A percentile compares a stretch with the other conserved stretches of the same genome.
phyloP scores from a whole-genome alignment of 2,113 vertebrate genomes.

The Catharus bicknelli region DNA sequence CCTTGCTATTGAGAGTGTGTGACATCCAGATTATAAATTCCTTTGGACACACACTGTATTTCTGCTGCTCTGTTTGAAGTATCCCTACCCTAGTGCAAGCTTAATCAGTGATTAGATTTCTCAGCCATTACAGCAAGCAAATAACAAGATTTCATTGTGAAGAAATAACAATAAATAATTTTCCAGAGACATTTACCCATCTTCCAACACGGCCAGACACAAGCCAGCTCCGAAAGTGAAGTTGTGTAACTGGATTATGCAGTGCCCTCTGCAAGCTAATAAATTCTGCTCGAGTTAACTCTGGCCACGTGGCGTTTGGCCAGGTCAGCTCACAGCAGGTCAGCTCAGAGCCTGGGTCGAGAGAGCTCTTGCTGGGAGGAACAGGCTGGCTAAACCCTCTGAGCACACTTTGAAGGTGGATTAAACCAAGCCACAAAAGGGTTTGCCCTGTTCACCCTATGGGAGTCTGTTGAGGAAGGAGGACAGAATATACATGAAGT shows the following conservation, averaged over 20 bases:
- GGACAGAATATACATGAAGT: background rate
- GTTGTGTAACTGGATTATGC: background rate
- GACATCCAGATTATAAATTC: background rate
- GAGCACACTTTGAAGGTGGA: background rate
- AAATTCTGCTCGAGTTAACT: background rate
- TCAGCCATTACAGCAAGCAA: background rate
- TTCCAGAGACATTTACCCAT: background rate
- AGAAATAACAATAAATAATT: background rate
- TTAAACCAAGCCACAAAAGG: background rate
- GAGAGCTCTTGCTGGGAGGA: background rate
- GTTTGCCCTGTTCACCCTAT: background rate
- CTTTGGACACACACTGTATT: background rate
- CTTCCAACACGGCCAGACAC: background rate
- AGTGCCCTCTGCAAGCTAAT: background rate
- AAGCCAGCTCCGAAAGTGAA: background rate
- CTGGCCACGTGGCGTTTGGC: background rate
- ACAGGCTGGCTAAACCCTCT: background rate
- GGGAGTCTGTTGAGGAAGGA: background rate
- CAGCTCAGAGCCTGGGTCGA: background rate
- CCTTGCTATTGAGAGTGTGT: background rate
- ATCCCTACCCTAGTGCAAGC: background rate
- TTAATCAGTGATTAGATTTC: background rate
- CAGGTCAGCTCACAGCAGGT: constrained; percentile 22
- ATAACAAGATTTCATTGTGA: background rate
- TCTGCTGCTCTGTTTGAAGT: background rate